Evolutionary conservation across 2,113 vertebrate genomes (phyloP), one percentile per base, ranked within the genome.

Genomic region (Nyctibius bracteatus): DNA sequence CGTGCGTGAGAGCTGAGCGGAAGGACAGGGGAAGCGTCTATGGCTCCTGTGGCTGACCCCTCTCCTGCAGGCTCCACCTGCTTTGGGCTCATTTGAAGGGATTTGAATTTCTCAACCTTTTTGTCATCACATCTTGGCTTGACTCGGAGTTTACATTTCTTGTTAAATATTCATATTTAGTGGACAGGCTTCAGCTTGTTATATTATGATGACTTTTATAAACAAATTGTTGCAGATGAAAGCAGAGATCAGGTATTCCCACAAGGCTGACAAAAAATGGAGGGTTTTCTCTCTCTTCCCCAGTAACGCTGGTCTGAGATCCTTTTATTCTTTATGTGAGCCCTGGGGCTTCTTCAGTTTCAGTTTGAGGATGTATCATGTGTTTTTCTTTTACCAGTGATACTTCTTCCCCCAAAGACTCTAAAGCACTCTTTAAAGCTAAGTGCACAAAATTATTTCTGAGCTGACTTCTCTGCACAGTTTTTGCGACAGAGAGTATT

Each of bases 271-370:
- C 62, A 82, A 94, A 66, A 41, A 81, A 33, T 1, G 2, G 19
- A 72, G 6, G 4, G 22, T 37, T 95, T 92, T 81, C 59, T 86
- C 74, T 91, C 91, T 96, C 62, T 85, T 91, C 57, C 18, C 44
- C 33, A 37, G 49, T 82, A 80, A 80, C 5, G 0, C 55, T 86
- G 71, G 41, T 79, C 58, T 96, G 70, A 21, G 81, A 90, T 90
- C 46, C 27, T 88, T 95, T 88, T 81, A 65, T 80, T 88, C 79
- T 86, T 96, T 92, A 66, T 86, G 67, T 88, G 95, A 94, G 82
- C 93, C 85, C 77, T 85, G 67, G 67, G 90, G 66, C 59, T 86
- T 96, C 96, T 97, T 95, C 75, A 73, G 43, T 96, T 96, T 96
- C 94, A 81, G 71, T 81, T 47, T 74, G 72, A 92, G 93, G 79